Conservation (phyloP, 35 echinoderm and acorn worm species). For the Eucidaris tribuloides region DNA sequence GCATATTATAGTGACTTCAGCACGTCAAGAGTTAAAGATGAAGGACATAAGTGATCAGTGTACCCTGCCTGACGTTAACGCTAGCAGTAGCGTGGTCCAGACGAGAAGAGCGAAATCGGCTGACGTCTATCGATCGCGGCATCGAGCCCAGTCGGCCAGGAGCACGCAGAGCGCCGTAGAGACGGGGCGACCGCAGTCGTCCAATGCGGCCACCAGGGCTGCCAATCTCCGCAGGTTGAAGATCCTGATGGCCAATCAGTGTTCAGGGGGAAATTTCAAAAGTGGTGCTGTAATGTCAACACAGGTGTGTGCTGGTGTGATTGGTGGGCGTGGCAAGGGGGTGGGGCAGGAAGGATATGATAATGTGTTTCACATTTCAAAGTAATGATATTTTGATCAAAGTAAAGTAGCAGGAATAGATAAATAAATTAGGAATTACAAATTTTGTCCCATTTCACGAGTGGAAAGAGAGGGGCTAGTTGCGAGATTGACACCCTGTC, state of each 20-base stretch:
- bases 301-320: too few species aligned
- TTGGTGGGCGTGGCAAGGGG: too few species aligned
- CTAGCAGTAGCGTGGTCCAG: too few species aligned
- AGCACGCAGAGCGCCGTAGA: neutral
- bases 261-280: neutral
- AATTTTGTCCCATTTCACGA: too few species aligned
- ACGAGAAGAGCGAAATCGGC: conserved; percentile 11
- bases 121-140: neutral
- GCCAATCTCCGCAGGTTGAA: conserved; percentile 1
- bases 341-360: neutral
- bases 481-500: too few species aligned
- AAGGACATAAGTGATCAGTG: too few species aligned
- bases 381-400: neutral
- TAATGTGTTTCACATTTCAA: neutral
- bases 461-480: too few species aligned
- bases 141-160: neutral
- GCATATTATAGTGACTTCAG: too few species aligned
- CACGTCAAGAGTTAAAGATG: too few species aligned
- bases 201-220: neutral
- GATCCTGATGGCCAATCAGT: neutral
- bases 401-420: neutral
- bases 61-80: too few species aligned
- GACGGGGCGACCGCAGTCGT: neutral
- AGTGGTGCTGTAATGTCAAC: neutral
- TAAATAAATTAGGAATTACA: neutral